Evolutionary conservation across 2,888 invertebrate species (phyloP), one percentile per base, ranked within the genome.

Genomic region (Agrochola litura): DNA sequence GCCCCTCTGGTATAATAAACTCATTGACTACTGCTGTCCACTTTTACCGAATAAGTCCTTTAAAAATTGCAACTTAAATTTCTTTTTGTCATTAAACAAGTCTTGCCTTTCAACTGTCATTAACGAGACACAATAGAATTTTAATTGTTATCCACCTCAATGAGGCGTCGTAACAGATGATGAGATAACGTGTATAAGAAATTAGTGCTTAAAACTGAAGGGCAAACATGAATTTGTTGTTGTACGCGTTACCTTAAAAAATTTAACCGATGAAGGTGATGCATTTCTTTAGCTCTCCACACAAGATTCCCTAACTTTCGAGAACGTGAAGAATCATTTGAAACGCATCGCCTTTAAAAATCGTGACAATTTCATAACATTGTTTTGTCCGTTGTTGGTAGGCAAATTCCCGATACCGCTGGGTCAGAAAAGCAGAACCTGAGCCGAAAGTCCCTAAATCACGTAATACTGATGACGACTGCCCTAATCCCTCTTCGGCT

Each of bases 331-430:
- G 6, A 56, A 16, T 6, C 1, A 43, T 41, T 41, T n/a, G 76
- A 81, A 81, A 81, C 37, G 70, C 76, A 70, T 76, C 61, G 25
- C 61, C 56, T 81, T 66, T 81, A 54, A 43, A 68, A 46, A 58
- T n/a, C n/a, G 72, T 52, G 49, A 43, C 65, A 66, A 68, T 43
- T 74, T 71, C 60, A 78, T 84, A 84, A 77, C 43, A 56, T 58
- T 71, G 49, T 84, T 73, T 77, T 81, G 68, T 82, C 71, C 74
- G 46, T 84, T 79, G 76, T 79, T 75, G 85, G 65, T 77, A 85
- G 85, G 73, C 52, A 37, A 46, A 77, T 73, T 67, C 82, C 70
- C 78, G 75, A 25, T 84, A 81, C 64, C 70, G 69, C 68, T 75
- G 81, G 77, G 71, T 64, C 43, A 71, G 12, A 74, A 73, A 58